phyloP scores from a whole-genome alignment of 2,113 vertebrate species.

The Phylloscopus whistleri region DNA sequence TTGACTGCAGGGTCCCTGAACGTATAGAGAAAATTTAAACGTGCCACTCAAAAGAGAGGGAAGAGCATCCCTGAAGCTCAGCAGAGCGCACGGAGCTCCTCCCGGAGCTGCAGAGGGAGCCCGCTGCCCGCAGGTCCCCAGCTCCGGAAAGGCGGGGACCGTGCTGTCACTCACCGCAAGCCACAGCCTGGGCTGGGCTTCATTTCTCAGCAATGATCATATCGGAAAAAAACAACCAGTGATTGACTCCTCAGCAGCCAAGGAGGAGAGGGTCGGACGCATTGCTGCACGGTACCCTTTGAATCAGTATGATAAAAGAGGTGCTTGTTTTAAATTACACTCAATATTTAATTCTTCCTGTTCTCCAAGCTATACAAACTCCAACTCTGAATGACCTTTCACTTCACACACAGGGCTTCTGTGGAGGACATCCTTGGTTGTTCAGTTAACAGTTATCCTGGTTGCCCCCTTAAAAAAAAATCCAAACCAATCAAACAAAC shows the following conservation, averaged over 20 bases:
- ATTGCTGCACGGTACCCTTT: background rate
- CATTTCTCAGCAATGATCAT: background rate
- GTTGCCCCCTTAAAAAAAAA: background rate
- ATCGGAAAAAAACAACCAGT: background rate
- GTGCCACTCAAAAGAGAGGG: rapidly evolving
- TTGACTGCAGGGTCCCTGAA: background rate
- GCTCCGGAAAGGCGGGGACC: background rate
- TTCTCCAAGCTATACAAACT: background rate
- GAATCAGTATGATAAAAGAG: background rate
- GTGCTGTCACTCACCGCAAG: rapidly evolving
- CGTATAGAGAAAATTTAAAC: rapidly evolving
- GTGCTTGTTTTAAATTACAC: background rate
- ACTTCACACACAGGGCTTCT: background rate
- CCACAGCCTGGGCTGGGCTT: background rate
- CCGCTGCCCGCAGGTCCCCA: background rate
- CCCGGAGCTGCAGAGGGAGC: background rate
- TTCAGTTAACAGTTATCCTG: background rate
- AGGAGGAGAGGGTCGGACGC: background rate
- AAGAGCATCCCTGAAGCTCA: background rate
- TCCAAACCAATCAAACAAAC: no score
- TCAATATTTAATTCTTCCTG: background rate
- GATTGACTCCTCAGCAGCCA: rapidly evolving
- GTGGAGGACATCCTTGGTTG: background rate
- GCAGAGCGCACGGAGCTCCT: rapidly evolving
- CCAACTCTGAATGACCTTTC: background rate